Conservation (phyloP, 2,113 vertebrate genomes). For the Ameiurus melas region DNA sequence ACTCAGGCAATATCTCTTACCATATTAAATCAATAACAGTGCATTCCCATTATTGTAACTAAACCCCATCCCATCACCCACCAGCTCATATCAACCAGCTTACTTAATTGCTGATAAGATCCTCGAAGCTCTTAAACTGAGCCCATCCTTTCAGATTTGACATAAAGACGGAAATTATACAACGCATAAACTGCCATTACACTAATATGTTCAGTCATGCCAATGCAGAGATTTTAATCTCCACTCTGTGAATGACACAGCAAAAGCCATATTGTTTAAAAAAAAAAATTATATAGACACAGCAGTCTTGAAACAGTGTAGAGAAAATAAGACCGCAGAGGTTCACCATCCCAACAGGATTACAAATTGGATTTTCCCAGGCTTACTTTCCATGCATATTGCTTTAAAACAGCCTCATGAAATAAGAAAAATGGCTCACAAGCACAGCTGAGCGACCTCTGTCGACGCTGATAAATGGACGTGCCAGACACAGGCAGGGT, state of each 20-base stretch:
- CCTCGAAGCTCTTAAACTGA: background rate
- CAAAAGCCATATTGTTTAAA: constrained; percentile 12
- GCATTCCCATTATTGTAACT: constrained; percentile 9
- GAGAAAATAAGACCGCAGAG: constrained; percentile 22
- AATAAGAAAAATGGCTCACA: constrained; percentile 44
- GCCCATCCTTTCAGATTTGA: background rate
- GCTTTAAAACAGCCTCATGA: constrained; percentile 57
- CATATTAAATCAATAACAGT: background rate
- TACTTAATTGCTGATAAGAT: constrained; percentile 15
- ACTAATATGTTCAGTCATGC: constrained; percentile 21
- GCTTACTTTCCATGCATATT: constrained; percentile 63
- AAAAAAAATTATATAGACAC: background rate
- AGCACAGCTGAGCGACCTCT: constrained; percentile 42
- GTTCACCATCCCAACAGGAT: constrained; percentile 40
- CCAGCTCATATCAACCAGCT: constrained; percentile 17
- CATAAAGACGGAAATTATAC: constrained; percentile 10
- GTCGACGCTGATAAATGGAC: constrained; percentile 56
- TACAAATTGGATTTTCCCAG: constrained; percentile 68
- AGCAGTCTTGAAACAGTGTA: background rate
- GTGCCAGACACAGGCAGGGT: constrained; percentile 18
- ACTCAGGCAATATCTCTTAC: background rate
- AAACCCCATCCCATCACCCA: background rate
- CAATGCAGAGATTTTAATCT: constrained; percentile 8
- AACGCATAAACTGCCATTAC: constrained; percentile 31
- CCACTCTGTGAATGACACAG: constrained; percentile 31